Base-by-base conservation (phyloP, 2,113 vertebrate genomes). In the Vombatus ursinus region DNA sequence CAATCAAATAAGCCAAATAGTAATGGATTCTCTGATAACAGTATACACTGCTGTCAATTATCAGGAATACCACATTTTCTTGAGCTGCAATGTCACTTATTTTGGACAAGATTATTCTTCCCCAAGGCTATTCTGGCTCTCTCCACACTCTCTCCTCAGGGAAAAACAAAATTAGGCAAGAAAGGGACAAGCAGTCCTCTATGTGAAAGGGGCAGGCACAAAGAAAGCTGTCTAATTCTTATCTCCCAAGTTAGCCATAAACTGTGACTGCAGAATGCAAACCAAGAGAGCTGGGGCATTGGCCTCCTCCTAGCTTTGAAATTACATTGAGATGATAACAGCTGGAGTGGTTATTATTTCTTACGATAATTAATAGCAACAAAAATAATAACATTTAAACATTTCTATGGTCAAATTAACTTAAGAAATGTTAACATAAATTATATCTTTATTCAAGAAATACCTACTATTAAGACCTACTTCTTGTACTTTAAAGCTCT, bases 231-330 rank as follows among this genome's bases (percentile, higher is more conserved):
- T 14, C 48, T n/a, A 52, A 61, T 53, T 54, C 92, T 51, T 68
- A 57, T 49, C 61, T 52, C 47, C 77, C 94, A 50, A 50, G 12
- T n/a, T 92, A 92, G 50, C 22, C 37, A 92, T 25, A 94, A 93
- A 94, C 54, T 89, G 61, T 37, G 68, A 93, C 25, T 53, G 52
- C 77, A 37, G 22, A 31, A 90, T 93, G 93, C 92, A 94, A 93
- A 93, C 50, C 93, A 92, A 23, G 57, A 89, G 50, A 90, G 25
- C 77, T 92, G 12, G 50, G 90, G 95, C 37, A 61, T 92, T 6
- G 2, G n/a, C 68, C 90, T n/a, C 53, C 50, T 90, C 49, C 94
- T n/a, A 31, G 31, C 77, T 90, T 92, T 89, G 6, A 25, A 94
- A 47, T 23, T 95, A 57, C 25, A 44, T 25, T 24, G 49, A 57